Evolutionary conservation across 2,888 invertebrate species (phyloP).

Genomic region (Cephus spinipes): DNA sequence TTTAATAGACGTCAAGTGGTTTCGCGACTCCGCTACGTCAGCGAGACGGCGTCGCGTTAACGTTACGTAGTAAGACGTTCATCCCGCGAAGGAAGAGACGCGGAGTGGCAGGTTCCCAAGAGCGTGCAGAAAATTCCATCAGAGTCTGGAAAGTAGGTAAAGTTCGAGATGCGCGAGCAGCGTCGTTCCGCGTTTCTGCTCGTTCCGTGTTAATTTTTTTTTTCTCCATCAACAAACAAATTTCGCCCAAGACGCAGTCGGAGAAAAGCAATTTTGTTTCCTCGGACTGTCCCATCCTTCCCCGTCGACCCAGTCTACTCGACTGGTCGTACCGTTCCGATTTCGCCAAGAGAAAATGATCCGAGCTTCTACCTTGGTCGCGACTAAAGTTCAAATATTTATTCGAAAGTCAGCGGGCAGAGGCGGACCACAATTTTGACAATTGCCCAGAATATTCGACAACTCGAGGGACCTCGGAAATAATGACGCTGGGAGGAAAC

Average conservation of each 20-base stretch:
- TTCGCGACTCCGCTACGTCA: conserved; percentile 31
- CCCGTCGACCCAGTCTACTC: not conserved
- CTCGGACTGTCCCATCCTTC: not conserved
- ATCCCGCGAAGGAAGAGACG: not conserved
- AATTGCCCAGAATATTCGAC: not conserved
- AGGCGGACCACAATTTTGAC: not conserved
- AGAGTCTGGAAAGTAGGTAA: not conserved
- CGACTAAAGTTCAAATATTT: not conserved
- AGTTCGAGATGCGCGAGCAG: not conserved
- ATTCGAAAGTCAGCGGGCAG: not conserved
- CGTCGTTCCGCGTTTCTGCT: not conserved
- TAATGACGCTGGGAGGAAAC: not conserved
- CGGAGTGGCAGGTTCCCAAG: not conserved
- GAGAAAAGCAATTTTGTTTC: not conserved
- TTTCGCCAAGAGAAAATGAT: not conserved
- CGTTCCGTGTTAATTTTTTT: not conserved
- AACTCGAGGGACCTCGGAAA: not conserved
- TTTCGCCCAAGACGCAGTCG: not conserved
- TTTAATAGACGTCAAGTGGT: conserved; percentile 51
- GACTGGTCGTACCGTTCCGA: not conserved
- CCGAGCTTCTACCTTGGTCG: not conserved
- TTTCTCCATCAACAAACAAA: not conserved
- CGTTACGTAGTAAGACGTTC: not conserved
- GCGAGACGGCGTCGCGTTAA: not conserved
- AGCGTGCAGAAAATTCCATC: not conserved